Percentiles rank a stretch among this genome's conserved stretches.
Conservation (phyloP, 2,888 invertebrate genomes). For the Amphiduros pacificus region DNA sequence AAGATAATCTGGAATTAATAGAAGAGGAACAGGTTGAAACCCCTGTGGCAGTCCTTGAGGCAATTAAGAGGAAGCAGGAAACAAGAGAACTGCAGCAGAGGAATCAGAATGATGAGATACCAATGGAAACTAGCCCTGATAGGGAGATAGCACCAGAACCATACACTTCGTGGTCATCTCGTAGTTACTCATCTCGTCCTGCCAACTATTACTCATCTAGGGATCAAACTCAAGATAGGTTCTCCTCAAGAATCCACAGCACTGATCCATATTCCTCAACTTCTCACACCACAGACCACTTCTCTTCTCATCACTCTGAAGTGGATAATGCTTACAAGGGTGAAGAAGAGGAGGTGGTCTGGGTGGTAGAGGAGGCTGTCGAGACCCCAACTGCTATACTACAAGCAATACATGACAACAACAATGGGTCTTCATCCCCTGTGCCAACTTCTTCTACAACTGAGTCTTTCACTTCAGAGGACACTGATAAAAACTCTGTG, state of each 20-base stretch:
- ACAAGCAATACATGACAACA: neutral
- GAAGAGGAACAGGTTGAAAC: slow-evolving; percentile 21
- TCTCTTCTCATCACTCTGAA: neutral
- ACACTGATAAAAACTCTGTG: too few relatives aligned
- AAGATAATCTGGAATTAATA: slow-evolving; percentile 7
- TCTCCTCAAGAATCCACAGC: neutral
- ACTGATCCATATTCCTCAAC: too few relatives aligned
- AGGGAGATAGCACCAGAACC: slow-evolving; percentile 11
- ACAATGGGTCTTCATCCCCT: too few relatives aligned
- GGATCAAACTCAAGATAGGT: too few relatives aligned
- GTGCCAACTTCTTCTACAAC: too few relatives aligned
- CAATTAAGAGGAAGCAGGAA: neutral
- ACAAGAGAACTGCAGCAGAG: too few relatives aligned
- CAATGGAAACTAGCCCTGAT: slow-evolving; percentile 16
- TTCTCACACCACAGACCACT: neutral
- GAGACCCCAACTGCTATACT: neutral
- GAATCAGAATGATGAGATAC: slow-evolving; percentile 3
- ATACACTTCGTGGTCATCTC: neutral
- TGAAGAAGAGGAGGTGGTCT: neutral
- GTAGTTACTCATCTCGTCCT: neutral
- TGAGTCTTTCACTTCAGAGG: too few relatives aligned
- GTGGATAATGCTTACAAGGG: neutral
- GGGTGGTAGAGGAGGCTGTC: slow-evolving; percentile 6
- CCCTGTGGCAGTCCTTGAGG: slow-evolving; percentile 15
- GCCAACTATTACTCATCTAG: neutral